A percentile compares a stretch with the other conserved stretches of the same genome.
These are phyloP conservation scores for Dromas ardeola DNA, from an alignment of 2,113 vertebrate genomes.

Conservation along the genomic window DNA sequence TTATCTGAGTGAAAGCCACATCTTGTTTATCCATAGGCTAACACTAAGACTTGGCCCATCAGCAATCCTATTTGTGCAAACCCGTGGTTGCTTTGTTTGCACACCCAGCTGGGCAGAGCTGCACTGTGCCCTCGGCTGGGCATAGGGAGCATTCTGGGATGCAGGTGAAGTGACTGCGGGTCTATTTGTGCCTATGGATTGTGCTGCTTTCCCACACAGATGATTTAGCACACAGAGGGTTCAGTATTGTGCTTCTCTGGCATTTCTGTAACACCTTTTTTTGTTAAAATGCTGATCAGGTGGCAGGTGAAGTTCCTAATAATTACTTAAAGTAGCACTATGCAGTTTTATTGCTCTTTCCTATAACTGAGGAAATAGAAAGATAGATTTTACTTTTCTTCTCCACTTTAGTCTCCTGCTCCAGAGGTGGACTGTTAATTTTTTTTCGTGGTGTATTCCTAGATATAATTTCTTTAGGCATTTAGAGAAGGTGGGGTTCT, in stretches of 20 bases:
- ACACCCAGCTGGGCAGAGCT: neutral
- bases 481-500: neutral
- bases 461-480: neutral
- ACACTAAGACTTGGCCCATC: neutral
- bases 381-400: neutral
- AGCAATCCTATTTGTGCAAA: neutral
- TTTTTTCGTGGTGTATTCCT: neutral
- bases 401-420: neutral
- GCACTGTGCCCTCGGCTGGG: fast-evolving
- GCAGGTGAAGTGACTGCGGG: neutral
- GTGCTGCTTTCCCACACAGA: neutral
- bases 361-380: neutral
- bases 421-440: neutral
- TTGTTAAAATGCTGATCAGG: neutral
- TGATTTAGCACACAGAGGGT: neutral
- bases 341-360: neutral
- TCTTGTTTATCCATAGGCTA: neutral
- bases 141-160: neutral
- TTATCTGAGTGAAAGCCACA: neutral
- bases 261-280: neutral
- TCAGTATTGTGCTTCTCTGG: neutral
- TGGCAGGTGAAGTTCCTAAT: neutral
- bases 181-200: neutral
- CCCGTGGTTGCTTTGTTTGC: neutral
- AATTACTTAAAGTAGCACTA: neutral